Evolutionary conservation across 2,797 vertebrate species (phyloP).

Genomic region (Rallus crepitans): DNA sequence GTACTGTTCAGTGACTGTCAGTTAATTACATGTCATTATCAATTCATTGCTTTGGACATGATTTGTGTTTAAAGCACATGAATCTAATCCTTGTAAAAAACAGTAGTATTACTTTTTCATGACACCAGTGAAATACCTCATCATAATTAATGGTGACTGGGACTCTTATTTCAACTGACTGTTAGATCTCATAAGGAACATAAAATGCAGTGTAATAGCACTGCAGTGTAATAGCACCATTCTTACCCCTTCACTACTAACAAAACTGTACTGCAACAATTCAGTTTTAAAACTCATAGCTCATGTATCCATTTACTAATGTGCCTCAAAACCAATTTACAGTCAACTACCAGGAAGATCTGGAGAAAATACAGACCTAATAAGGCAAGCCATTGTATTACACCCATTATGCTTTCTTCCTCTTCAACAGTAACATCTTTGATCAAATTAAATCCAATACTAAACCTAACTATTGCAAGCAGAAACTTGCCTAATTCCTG

Average conservation of each 20-base stretch:
- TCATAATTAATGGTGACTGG: not conserved
- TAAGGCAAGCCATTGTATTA: not conserved
- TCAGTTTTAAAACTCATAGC: not conserved
- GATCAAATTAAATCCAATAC: not conserved
- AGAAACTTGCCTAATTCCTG: not conserved
- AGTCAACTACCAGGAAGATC: not conserved
- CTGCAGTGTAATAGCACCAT: not conserved
- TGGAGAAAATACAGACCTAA: not conserved
- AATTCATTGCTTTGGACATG: not conserved
- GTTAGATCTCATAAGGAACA: not conserved
- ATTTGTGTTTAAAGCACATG: not conserved
- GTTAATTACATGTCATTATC: not conserved
- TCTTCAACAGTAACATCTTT: not conserved
- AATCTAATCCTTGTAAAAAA: not conserved
- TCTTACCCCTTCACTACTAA: not conserved
- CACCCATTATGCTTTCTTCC: not conserved
- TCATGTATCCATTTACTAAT: constrained; percentile 23
- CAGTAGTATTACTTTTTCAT: not conserved
- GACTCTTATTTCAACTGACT: not conserved
- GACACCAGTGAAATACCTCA: not conserved
- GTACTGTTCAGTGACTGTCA: not conserved
- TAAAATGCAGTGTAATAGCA: constrained; percentile 10
- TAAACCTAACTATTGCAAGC: not conserved
- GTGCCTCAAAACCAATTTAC: constrained; percentile 14
- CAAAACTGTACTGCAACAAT: not conserved